Base-by-base conservation (phyloP, 2,888 invertebrate genomes). In the Hipparchia sbordonii region DNA sequence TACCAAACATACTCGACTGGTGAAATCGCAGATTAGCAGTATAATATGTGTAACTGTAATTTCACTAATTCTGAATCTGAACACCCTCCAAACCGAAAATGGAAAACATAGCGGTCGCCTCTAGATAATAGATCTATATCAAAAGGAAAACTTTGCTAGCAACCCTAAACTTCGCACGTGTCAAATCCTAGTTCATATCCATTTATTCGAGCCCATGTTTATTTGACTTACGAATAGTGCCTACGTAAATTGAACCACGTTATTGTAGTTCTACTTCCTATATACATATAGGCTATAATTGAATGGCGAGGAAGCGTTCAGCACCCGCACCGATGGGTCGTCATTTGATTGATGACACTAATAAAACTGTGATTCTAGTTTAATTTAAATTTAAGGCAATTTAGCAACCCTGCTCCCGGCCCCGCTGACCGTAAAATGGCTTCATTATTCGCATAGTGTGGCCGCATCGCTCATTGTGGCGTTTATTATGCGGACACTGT, bases 321-420 rank as follows among this genome's bases (percentile, higher is more conserved):
- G 81, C 81, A 82, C 82, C 85, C 82, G 86, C 86, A 86, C 78
- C 82, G 79, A 82, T 88, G 85, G 88, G 85, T 84, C 89, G 87
- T 86, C 86, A 85, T 92, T 92, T 93, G 93, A 93, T 93, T 93
- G 93, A 93, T 93, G 92, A 90, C 84, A 83, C 90, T 93, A 93
- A 93, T 93, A 93, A 92, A 92, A 92, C 88, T 89, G 91, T 88
- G 92, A 92, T 92, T 92, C 90, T 88, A 89, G 91, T 92, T 93
- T 93, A 93, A 93, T 93, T 93, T 93, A 89, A 93, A 93, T 93
- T 93, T 92, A 92, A 93, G 89, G 88, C 90, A 92, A 92, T 92
- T 92, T 91, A 87, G 85, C 86, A 84, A 81, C 85, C 87, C 87
- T 82, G 88, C 85, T 85, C 87, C 85, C 81, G 87, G 84, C 90